Evolutionary conservation across 2,797 vertebrate genomes (phyloP).

Genomic region (Novumbra hubbsi): DNA sequence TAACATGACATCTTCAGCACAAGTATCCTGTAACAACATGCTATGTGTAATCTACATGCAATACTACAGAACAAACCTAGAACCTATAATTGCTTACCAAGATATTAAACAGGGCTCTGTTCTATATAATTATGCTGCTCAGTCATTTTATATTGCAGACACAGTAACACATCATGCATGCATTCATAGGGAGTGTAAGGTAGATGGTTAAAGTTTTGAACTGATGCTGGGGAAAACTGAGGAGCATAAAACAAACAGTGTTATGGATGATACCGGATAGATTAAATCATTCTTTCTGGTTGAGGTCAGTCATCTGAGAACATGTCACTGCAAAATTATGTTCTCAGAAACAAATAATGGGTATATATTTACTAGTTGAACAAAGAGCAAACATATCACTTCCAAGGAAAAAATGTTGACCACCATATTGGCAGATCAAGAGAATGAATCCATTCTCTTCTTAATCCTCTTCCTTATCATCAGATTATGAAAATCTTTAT

Average conservation of each 20-base stretch:
- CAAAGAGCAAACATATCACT: conserved; percentile 64
- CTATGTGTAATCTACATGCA: not conserved
- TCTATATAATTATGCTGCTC: conserved; percentile 22
- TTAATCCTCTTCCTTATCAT: conserved; percentile 81
- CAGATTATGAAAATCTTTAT: conserved; percentile 82
- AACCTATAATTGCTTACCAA: conserved; percentile 18
- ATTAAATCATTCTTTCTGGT: conserved; percentile 26
- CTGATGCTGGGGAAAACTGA: not conserved
- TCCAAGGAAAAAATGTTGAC: conserved; percentile 75
- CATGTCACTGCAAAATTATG: conserved; percentile 54
- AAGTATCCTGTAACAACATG: not conserved
- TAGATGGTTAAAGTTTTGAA: not conserved
- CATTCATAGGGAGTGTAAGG: not conserved
- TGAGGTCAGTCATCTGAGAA: conserved; percentile 36
- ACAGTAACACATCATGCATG: conserved; percentile 12
- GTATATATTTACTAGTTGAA: conserved; percentile 56
- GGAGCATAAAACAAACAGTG: not conserved
- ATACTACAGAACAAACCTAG: not conserved
- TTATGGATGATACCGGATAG: not conserved
- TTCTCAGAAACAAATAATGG: conserved; percentile 59
- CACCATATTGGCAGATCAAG: conserved; percentile 81
- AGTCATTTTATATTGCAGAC: conserved; percentile 11
- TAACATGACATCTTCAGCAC: not conserved
- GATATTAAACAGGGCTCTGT: conserved; percentile 27
- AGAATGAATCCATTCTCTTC: conserved; percentile 83